phyloP scores from a whole-genome alignment of 2,888 invertebrate genomes.

The Hyles lineata region DNA sequence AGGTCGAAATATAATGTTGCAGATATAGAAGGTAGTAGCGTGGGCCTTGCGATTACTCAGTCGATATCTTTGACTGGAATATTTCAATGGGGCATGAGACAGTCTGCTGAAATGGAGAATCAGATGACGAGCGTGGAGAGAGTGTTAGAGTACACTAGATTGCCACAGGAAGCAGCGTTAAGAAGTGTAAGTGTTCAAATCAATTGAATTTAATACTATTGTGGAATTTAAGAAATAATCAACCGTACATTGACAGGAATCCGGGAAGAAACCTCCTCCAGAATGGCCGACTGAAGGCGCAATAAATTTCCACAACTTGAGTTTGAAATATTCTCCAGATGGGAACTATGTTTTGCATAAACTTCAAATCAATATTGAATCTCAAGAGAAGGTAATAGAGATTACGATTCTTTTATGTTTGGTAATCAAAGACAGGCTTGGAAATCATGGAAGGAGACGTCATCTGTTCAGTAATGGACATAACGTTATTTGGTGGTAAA shows the following conservation, averaged over 20 bases:
- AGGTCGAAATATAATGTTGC: not conserved
- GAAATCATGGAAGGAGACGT: not conserved
- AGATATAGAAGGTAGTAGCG: slow-evolving; percentile 84
- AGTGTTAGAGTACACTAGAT: slow-evolving; percentile 87
- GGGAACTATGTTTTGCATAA: slow-evolving; percentile 83
- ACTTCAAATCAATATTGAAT: slow-evolving; percentile 74
- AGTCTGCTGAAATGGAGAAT: slow-evolving; percentile 93
- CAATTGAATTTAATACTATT: not conserved
- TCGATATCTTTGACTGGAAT: slow-evolving; percentile 86
- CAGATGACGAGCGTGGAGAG: slow-evolving; percentile 93
- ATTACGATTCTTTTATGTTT: not conserved
- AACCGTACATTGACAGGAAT: slow-evolving; percentile 47
- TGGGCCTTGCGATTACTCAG: slow-evolving; percentile 88
- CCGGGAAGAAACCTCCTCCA: slow-evolving; percentile 64
- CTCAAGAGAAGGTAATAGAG: slow-evolving; percentile 78
- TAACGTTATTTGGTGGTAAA: no score
- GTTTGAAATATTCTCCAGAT: slow-evolving; percentile 79
- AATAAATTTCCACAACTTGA: slow-evolving; percentile 80
- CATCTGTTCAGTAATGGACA: no score
- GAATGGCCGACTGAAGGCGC: slow-evolving; percentile 83
- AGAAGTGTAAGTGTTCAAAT: slow-evolving; percentile 53
- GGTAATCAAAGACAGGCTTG: not conserved
- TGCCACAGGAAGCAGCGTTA: slow-evolving; percentile 82
- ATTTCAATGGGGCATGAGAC: slow-evolving; percentile 92
- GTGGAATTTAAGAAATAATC: not conserved